Evolutionary conservation across 2,113 vertebrate genomes (phyloP), one percentile per base, ranked within the genome.

Genomic region (Myrmecobius fasciatus): DNA sequence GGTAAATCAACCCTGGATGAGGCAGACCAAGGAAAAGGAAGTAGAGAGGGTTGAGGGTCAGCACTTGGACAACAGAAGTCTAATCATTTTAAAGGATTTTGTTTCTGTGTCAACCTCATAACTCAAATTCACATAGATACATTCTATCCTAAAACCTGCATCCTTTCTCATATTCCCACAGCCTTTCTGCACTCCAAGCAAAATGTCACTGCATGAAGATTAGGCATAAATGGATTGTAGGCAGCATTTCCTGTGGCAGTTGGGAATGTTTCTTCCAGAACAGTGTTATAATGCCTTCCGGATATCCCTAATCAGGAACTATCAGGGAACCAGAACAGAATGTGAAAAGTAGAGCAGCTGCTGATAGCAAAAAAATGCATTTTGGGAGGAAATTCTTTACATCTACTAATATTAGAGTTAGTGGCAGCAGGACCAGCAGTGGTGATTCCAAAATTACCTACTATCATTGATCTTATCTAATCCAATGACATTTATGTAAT

Each of bases 381-480:
- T 83, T 83, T 56, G 12, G 43, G 31, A 22, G 67, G 67, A 83
- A 43, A 43, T 43, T 83, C 67, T 83, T 83, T 43, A 83, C 43
- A 43, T 83, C 67, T 83, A 83, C 67, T 83, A 83, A 83, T 83
- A n/a, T 75, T n/a, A 83, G 67, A 83, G 7, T 20, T 83, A 83
- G 67, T 43, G 67, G 67, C 67, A 83, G n/a, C 36, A 83, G n/a
- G 67, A 20, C n/a, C 8, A 83, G n/a, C 67, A 2, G 2, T 8
- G 20, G 67, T 83, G n/a, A 83, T 3, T 31, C 60, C 22, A n/a
- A 83, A 43, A 83, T 83, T 83, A 43, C 24, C 67, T 75, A 36
- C 67, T 43, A 93, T 20, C n/a, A 92, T 95, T 43, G 2, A 67
- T 97, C 94, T 53, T 20, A 89, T 91, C 89, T 94, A 91, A 93